phyloP scores from a whole-genome alignment of 2,797 vertebrate species.

The Gouania willdenowi region DNA sequence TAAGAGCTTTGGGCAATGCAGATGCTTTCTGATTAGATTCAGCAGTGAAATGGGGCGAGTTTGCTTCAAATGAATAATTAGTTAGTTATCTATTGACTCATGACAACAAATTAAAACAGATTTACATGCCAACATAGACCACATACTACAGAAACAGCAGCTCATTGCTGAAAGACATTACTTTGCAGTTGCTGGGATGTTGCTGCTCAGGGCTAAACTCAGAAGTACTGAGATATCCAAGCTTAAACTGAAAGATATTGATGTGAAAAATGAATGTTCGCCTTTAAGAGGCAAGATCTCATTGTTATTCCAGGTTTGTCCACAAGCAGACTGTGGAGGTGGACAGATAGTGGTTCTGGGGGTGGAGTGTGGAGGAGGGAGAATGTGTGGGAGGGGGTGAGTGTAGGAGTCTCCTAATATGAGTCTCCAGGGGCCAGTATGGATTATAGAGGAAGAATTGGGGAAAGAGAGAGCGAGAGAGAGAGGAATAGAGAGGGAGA shows the following conservation, averaged over 20 bases:
- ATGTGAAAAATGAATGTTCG: conserved; percentile 45
- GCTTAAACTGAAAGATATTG: conserved; percentile 13
- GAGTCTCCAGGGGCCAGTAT: conserved; percentile 56
- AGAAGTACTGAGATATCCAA: no score
- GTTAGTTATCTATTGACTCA: conserved; percentile 3
- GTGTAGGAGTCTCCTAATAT: conserved; percentile 65
- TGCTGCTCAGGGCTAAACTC: no score
- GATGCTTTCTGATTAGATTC: conserved; percentile 6
- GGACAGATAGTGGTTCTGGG: conserved; percentile 72
- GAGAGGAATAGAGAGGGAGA: conserved; percentile 16
- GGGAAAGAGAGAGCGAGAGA: conserved; percentile 5
- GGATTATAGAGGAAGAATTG: conserved; percentile 37
- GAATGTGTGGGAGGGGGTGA: conserved; percentile 46
- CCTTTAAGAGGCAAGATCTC: conserved; percentile 70
- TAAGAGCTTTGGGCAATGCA: no score
- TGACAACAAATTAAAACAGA: not conserved
- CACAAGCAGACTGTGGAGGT: conserved; percentile 74
- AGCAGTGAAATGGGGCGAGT: not conserved
- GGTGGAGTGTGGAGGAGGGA: conserved; percentile 56
- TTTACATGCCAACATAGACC: not conserved
- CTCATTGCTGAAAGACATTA: no score
- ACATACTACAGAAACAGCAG: not conserved
- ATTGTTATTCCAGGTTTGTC: conserved; percentile 79
- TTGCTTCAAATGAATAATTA: conserved; percentile 8
- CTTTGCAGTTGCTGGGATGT: no score